Conservation (phyloP, 2,888 invertebrate species). For the Campopleginae sp. region DNA sequence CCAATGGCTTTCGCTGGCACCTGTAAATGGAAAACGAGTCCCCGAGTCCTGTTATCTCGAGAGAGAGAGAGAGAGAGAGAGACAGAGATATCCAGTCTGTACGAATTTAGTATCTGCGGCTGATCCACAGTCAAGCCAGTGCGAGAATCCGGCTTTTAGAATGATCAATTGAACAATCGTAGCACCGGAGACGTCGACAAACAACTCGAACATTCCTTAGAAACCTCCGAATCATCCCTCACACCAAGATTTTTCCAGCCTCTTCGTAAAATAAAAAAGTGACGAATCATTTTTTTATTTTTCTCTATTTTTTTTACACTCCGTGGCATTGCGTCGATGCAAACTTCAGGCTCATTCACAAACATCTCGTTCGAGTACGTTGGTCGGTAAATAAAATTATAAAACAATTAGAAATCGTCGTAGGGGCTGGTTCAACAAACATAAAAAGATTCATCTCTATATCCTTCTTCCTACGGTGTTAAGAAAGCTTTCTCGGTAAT, state of each 20-base stretch:
- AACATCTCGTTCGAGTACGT: not conserved
- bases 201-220: not conserved
- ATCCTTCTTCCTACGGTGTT: not conserved
- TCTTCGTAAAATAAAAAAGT: not conserved
- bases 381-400: not conserved
- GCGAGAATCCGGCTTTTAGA: not conserved
- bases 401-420: not conserved
- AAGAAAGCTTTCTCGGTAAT: not conserved
- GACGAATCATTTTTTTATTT: no score
- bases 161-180: not conserved
- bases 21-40: constrained; percentile 1
- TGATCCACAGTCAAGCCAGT: not conserved
- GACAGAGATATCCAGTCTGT: not conserved
- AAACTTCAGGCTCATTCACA: no score
- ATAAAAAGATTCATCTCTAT: not conserved
- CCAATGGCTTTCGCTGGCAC: constrained; percentile 45
- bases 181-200: not conserved
- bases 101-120: constrained; percentile 5
- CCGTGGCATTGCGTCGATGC: no score
- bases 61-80: not conserved
- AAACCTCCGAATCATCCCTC: not conserved
- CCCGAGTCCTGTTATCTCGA: not conserved
- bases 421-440: not conserved
- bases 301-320: no score
- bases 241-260: not conserved